Base-by-base conservation (phyloP, 1,140 invertebrate species). In the Saccostrea echinata region DNA sequence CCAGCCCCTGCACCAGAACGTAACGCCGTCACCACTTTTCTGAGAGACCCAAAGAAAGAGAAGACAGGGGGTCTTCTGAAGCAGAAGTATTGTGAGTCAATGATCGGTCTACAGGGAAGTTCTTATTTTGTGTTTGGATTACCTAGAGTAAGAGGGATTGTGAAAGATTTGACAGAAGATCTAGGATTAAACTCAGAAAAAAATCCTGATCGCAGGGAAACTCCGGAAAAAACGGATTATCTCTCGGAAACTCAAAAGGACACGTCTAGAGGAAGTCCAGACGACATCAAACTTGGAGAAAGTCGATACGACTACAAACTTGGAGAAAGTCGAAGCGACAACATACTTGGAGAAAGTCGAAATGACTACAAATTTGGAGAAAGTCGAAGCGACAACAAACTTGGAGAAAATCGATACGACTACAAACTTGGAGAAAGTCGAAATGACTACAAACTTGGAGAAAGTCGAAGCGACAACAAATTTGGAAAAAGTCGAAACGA, bases 141-240 rank as follows among this genome's bases (percentile, higher is more conserved):
- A 76, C 68, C 68, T 1, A 27, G 68, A 76, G 68, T 76, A 16
- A 76, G 11, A 33, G 33, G 68, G 27, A 30, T 76, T 30, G 68
- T 76, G 24, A 76, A 33, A 76, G 68, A 76, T 76, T 24, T 76
- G 24, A 30, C 33, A 16, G 68, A 76, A 76, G 68, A 76, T 33
- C 16, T 76, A 13, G 27, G 16, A 71, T 24, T 24, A 64, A 30
- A 71, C 24, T 9, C 24, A 30, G 21, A 71, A 27, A 33, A 33
- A 11, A 30, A 27, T 24, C 3, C 24, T 16, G 27, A 76, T 27
- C 68, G 27, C 24, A 30, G 12, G 27, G 27, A 76, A 30, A 30
- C 24, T 30, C 30, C 13, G 16, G 68, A 76, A 16, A 76, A 3
- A 76, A 21, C 57, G 24, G 57, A 64, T 64, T n/a, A 21, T n/a